These are phyloP conservation scores for Synergus itoensis DNA, from an alignment of 2,888 invertebrate species.

Conservation along the genomic window DNA sequence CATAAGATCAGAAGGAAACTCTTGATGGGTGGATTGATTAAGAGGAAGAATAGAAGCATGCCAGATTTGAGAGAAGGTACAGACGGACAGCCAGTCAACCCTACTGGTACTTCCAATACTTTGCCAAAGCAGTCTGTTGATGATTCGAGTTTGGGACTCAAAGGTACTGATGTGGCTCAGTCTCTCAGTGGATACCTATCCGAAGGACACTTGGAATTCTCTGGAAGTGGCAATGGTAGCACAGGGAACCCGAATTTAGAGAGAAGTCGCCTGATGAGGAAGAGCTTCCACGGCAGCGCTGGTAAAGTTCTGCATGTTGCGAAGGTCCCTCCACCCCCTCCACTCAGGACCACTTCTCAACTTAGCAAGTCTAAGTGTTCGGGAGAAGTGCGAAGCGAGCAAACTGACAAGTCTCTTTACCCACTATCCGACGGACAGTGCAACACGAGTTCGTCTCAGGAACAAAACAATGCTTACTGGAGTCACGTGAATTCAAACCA, in stretches of 20 bases:
- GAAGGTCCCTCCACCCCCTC: constrained; percentile 92
- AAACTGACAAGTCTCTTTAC: constrained; percentile 64
- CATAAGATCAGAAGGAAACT: constrained; percentile 93
- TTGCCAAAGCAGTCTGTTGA: constrained; percentile 81
- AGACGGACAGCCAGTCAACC: constrained; percentile 77
- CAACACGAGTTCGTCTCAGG: constrained; percentile 71
- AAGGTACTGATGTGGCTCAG: constrained; percentile 82
- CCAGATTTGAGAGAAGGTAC: constrained; percentile 93
- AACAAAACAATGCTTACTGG: constrained; percentile 73
- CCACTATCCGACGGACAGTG: constrained; percentile 60
- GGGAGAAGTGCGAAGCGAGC: constrained; percentile 78
- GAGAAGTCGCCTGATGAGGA: constrained; percentile 92
- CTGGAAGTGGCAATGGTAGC: constrained; percentile 77
- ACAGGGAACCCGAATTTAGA: constrained; percentile 90
- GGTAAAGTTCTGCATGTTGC: constrained; percentile 90
- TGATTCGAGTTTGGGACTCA: constrained; percentile 86
- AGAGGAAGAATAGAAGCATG: constrained; percentile 94
- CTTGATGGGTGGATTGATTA: constrained; percentile 92
- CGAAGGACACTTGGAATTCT: constrained; percentile 91
- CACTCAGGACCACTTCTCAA: constrained; percentile 91
- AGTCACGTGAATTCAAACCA: constrained; percentile 68
- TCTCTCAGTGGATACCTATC: constrained; percentile 89
- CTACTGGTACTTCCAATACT: constrained; percentile 71
- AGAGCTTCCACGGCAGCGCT: constrained; percentile 92
- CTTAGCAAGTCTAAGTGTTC: constrained; percentile 85